Conservation (phyloP, 2,113 vertebrate species). For the Alethe castanea region DNA sequence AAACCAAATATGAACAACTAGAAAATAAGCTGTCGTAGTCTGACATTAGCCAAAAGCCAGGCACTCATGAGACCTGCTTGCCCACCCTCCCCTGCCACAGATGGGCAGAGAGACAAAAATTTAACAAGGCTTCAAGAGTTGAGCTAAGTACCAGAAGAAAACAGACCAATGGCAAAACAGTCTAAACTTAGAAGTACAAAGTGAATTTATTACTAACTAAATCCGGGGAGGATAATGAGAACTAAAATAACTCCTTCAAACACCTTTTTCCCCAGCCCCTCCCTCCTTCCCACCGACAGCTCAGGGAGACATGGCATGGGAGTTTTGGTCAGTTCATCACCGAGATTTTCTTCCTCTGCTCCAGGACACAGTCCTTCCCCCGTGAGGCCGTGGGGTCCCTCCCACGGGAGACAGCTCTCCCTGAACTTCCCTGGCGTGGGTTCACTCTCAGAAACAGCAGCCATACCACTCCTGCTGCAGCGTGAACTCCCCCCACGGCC, state of each 20-base stretch:
- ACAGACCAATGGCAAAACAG: neutral
- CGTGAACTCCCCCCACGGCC: too few relatives aligned
- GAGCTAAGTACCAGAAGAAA: neutral
- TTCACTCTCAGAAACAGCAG: neutral
- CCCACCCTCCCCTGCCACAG: neutral
- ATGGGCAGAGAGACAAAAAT: neutral
- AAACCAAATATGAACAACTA: neutral
- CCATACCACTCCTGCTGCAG: too few relatives aligned
- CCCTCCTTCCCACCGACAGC: neutral
- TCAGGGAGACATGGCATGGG: too few relatives aligned
- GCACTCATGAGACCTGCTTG: rapidly evolving
- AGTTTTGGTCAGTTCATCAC: neutral
- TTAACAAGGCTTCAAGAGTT: neutral
- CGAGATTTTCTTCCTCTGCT: rapidly evolving
- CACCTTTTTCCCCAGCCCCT: neutral
- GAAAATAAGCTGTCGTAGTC: neutral
- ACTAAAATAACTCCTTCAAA: neutral
- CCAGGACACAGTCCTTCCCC: too few relatives aligned
- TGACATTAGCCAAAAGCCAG: neutral
- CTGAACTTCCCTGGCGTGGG: too few relatives aligned
- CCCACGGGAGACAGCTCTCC: neutral
- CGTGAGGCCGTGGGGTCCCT: too few relatives aligned
- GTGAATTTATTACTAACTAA: neutral
- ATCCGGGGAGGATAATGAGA: neutral
- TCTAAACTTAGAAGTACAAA: neutral